Conservation (phyloP, 2,797 vertebrate genomes). For the Gallirallus australis region DNA sequence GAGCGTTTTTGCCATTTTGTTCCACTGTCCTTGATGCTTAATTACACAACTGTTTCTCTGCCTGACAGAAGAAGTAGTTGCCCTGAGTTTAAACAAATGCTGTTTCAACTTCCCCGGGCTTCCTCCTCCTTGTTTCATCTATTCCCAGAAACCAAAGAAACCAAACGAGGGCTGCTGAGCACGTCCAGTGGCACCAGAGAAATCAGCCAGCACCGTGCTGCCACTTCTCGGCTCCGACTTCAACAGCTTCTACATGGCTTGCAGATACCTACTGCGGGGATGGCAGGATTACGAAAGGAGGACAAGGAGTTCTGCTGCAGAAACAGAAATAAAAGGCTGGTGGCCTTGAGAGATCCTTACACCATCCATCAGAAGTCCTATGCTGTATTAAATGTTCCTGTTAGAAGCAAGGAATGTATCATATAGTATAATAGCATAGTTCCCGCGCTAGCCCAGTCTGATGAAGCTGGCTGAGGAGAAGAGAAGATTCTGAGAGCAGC, state of each 20-base stretch:
- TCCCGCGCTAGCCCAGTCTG: neutral
- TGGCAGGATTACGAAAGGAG: neutral
- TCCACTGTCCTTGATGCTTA: rapidly evolving
- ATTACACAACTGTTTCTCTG: neutral
- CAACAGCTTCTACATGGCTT: rapidly evolving
- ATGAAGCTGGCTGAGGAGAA: neutral
- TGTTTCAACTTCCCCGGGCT: neutral
- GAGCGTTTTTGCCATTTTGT: neutral
- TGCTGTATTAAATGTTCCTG: neutral
- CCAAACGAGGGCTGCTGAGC: neutral
- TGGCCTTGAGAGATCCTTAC: neutral
- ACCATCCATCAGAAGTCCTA: neutral
- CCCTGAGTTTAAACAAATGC: neutral
- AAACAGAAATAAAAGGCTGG: neutral
- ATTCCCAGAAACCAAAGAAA: neutral
- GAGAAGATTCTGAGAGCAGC: neutral
- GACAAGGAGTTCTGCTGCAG: neutral
- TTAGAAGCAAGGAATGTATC: neutral
- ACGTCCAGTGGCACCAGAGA: neutral
- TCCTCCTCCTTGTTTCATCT: neutral
- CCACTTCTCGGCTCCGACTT: neutral
- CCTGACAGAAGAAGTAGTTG: neutral
- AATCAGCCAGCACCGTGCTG: neutral
- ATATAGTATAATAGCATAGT: rapidly evolving
- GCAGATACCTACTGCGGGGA: rapidly evolving